These are phyloP conservation scores for Cyanoramphus novaezelandiae DNA, from an alignment of 2,113 vertebrate species.

Conservation along the genomic window DNA sequence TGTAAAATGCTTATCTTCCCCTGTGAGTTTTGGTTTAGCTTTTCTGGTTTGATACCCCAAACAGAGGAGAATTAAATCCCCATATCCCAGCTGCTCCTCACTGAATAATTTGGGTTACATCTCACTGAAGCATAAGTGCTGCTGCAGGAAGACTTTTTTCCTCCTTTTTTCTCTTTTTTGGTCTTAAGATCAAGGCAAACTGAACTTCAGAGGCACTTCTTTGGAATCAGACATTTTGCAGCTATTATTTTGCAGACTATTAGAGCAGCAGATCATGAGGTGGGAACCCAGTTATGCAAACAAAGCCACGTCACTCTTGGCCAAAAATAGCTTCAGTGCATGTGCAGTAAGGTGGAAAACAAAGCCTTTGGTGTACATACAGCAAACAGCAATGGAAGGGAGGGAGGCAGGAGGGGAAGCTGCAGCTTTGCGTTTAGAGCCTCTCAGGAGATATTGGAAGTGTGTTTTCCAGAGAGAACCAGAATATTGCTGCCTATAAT, in stretches of 20 bases:
- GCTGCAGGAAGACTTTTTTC: not conserved
- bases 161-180: not conserved
- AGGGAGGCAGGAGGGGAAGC: not conserved
- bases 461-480: not conserved
- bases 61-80: not conserved
- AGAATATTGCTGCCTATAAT: not conserved
- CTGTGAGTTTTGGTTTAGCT: not conserved
- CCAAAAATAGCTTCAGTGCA: slow-evolving; percentile 53
- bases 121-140: not conserved
- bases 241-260: slow-evolving; percentile 48
- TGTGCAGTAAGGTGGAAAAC: slow-evolving; percentile 58
- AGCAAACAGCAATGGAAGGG: not conserved
- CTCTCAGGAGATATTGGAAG: not conserved
- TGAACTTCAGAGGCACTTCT: slow-evolving; percentile 1
- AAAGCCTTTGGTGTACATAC: not conserved
- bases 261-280: slow-evolving; percentile 51
- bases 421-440: not conserved
- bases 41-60: not conserved
- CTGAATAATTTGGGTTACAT: not conserved
- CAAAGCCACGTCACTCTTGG: slow-evolving; percentile 30
- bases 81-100: not conserved
- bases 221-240: not conserved
- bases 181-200: not conserved
- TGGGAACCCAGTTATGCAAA: slow-evolving; percentile 66
- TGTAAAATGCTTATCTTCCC: not conserved